Evolutionary conservation across 2,113 vertebrate genomes (phyloP).

Genomic region (Ammodytes dubius): DNA sequence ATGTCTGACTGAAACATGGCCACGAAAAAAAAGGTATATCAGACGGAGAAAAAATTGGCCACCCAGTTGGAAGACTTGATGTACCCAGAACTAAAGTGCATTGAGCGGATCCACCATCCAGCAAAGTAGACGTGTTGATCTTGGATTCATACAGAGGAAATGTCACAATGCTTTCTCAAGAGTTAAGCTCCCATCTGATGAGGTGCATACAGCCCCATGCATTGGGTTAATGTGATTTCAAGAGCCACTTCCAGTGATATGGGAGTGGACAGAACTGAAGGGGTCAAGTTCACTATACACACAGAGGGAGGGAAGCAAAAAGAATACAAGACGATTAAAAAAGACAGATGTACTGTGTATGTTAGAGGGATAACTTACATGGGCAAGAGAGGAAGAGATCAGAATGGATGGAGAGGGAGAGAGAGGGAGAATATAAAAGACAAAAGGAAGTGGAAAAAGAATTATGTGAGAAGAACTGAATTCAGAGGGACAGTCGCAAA

Average conservation of each 20-base stretch:
- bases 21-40: not conserved
- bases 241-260: conserved; percentile 40
- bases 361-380: not conserved
- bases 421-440: not conserved
- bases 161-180: conserved; percentile 48
- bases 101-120: conserved; percentile 1
- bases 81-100: not conserved
- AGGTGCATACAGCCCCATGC: conserved; percentile 24
- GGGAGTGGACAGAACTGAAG: conserved; percentile 1
- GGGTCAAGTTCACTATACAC: conserved; percentile 8
- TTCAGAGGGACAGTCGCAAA: conserved; percentile 26
- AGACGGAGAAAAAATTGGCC: conserved; percentile 20
- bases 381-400: not conserved
- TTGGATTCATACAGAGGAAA: conserved; percentile 50
- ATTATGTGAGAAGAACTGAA: conserved; percentile 26
- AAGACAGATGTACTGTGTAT: conserved; percentile 11
- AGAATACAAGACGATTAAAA: not conserved
- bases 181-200: conserved; percentile 27
- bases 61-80: conserved; percentile 15
- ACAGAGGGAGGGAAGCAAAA: conserved; percentile 5
- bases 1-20: not conserved
- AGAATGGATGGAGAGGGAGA: not conserved
- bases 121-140: conserved; percentile 33
- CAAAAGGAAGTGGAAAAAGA: conserved; percentile 30
- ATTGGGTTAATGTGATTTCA: conserved; percentile 48